Conservation (phyloP, 1,140 invertebrate species). For the Dendroctonus ponderosae region DNA sequence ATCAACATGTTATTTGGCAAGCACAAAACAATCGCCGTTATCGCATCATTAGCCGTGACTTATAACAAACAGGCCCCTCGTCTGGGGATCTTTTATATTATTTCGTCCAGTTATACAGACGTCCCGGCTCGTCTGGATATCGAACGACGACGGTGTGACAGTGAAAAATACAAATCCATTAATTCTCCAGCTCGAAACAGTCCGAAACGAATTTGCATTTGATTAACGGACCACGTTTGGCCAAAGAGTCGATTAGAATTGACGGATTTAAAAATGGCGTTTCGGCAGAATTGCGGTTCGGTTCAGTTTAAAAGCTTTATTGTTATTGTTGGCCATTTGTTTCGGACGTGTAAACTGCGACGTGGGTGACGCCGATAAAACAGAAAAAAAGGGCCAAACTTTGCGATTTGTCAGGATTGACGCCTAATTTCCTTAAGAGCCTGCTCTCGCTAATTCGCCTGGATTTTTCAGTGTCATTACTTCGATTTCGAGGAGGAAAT, state of each 20-base stretch:
- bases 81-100: too few relatives aligned
- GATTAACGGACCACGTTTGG: conserved; percentile 12
- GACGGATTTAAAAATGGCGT: conserved; percentile 10
- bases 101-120: background rate
- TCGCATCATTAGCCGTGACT: too few relatives aligned
- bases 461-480: conserved; percentile 48
- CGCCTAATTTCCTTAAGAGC: conserved; percentile 4
- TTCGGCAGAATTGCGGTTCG: conserved; percentile 1
- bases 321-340: too few relatives aligned
- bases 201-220: conserved; percentile 24
- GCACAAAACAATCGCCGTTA: too few relatives aligned
- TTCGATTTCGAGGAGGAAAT: conserved; percentile 50
- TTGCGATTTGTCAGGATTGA: too few relatives aligned
- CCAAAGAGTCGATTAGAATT: conserved; percentile 12
- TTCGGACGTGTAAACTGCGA: background rate
- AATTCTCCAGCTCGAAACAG: conserved; percentile 7
- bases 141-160: background rate
- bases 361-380: background rate
- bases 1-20: too few relatives aligned
- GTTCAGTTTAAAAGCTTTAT: conserved; percentile 15
- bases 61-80: too few relatives aligned
- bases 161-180: conserved; percentile 18
- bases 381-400: conserved; percentile 1
- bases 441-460: conserved; percentile 9
- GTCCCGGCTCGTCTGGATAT: background rate